Conservation (phyloP, 2,888 invertebrate species). For the Sclerodermus sp. region DNA sequence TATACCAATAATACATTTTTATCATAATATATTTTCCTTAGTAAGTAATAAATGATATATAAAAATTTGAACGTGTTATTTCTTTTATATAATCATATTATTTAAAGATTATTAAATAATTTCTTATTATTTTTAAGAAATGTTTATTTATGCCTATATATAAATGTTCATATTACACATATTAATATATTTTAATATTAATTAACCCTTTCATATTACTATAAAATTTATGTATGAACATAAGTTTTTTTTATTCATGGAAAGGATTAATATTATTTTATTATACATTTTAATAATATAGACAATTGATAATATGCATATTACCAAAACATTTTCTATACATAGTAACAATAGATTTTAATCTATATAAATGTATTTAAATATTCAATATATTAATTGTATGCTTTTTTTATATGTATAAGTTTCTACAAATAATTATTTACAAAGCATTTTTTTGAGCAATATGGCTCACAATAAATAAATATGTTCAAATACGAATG, state of each 20-base stretch:
- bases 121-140: too few species aligned
- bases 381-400: slow-evolving; percentile 40
- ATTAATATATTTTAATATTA: too few species aligned
- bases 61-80: too few species aligned
- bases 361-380: slow-evolving; percentile 37
- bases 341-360: slow-evolving; percentile 26
- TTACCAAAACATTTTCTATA: slow-evolving; percentile 27
- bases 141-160: too few species aligned
- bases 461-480: slow-evolving; percentile 35
- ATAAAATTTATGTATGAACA: too few species aligned
- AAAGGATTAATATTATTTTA: not conserved
- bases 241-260: not conserved
- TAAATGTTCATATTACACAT: too few species aligned
- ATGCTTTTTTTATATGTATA: slow-evolving; percentile 22
- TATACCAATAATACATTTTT: too few species aligned
- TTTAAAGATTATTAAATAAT: too few species aligned
- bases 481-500: slow-evolving; percentile 19
- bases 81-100: too few species aligned
- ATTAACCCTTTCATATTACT: too few species aligned
- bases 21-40: too few species aligned
- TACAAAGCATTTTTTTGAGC: slow-evolving; percentile 36
- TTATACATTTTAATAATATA: slow-evolving; percentile 27
- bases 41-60: too few species aligned
- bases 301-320: slow-evolving; percentile 33
- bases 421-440: slow-evolving; percentile 33